Base-by-base conservation (phyloP, 2,888 invertebrate genomes). In the Campoplex capitator region DNA sequence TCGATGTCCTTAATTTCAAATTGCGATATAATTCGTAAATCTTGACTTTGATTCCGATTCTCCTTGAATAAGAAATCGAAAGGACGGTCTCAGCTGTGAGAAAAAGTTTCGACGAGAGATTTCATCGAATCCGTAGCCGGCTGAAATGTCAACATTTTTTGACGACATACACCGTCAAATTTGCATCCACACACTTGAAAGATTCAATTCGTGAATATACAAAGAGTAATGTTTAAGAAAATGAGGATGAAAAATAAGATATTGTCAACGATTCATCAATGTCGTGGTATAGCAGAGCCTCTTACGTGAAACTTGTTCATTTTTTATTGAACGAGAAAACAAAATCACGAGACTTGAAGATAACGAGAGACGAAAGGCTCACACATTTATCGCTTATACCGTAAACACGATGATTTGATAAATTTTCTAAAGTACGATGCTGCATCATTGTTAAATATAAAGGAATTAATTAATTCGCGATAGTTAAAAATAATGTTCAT, bases 251-350 rank as follows among this genome's bases (percentile, higher is more conserved):
- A 68, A 62, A 71, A 13, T 54, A 58, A 48, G 45, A 82, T 58
- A 28, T 67, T 75, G 67, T 48, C 45, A 32, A 56, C 74, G 32
- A 82, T 82, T 48, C 75, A 68, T 75, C 82, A 82, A 82, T 32
- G 75, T 82, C 82, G 35, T 54, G 32, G 35, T 62, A 38, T 6
- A 58, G 45, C 45, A 18, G 13, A 68, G 42, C 45, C 45, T 45
- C 42, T 68, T 16, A 54, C 45, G 54, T 54, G 23, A 13, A 28
- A 51, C 56, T 74, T 28, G 58, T 32, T 56, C 32, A 23, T 45
- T 32, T 56, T 56, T 23, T 18, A 2, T 16, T 58, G 56, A 38
- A 45, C 9, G 42, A 7, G 42, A 45, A 79, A 35, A 58, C 13
- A 11, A 32, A 42, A 16, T 38, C 38, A 65, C 32, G 48, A 62